Percentiles rank a stretch among this genome's conserved stretches.
Conservation (phyloP, 2,888 invertebrate genomes). For the Drymonia ruficornis region DNA sequence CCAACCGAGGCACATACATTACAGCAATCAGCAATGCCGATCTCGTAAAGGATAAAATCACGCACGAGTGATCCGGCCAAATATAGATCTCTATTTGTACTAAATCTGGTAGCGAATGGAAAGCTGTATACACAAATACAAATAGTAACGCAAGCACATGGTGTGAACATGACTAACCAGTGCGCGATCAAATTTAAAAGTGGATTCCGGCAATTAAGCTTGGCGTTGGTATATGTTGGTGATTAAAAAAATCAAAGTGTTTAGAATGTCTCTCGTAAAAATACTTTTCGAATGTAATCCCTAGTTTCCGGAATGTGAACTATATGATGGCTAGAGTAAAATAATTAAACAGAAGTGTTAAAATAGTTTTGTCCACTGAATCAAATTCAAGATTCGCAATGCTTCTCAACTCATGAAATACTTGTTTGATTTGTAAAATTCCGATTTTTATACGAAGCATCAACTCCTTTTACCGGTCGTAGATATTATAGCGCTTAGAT, state of each 20-base stretch:
- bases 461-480: too few relatives aligned
- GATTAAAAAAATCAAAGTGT: not conserved
- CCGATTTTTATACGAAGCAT: too few relatives aligned
- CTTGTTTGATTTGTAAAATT: too few relatives aligned
- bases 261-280: conserved; percentile 3
- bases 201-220: not conserved
- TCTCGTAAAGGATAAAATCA: conserved; percentile 1
- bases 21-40: not conserved
- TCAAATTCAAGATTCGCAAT: too few relatives aligned
- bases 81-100: not conserved
- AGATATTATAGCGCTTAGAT: too few relatives aligned
- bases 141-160: not conserved
- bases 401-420: too few relatives aligned
- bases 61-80: not conserved
- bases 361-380: not conserved
- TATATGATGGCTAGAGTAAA: not conserved
- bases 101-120: conserved; percentile 1
- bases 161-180: conserved; percentile 4
- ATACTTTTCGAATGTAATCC: not conserved
- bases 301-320: not conserved
- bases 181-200: not conserved
- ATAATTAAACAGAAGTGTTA: not conserved
- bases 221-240: not conserved
- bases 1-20: not conserved
- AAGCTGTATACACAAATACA: not conserved